These are phyloP conservation scores for Listronotus bonariensis DNA, from an alignment of 1,140 invertebrate genomes.

Conservation along the genomic window DNA sequence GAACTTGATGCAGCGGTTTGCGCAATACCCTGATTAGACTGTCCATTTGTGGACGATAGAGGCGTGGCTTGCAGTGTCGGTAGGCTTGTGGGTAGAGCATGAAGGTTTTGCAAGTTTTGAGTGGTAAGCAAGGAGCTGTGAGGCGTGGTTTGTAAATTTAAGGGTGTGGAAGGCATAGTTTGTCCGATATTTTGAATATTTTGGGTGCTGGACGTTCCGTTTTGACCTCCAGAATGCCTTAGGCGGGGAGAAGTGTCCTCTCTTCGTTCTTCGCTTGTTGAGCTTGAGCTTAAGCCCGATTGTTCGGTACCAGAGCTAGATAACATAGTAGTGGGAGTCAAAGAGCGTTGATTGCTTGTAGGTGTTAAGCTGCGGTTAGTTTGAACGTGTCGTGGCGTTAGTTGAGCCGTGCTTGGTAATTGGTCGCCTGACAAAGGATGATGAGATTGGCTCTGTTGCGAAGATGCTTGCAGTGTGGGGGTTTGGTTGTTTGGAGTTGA, in stretches of 20 bases:
- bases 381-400: constrained; percentile 28
- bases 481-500: constrained; percentile 20
- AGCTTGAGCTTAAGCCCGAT: constrained; percentile 18
- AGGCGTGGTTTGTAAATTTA: constrained; percentile 25
- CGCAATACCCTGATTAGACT: constrained; percentile 12
- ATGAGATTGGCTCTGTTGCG: constrained; percentile 11
- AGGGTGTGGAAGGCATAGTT: constrained; percentile 3
- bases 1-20: constrained; percentile 24
- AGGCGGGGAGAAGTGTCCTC: constrained; percentile 10
- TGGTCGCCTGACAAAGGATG: too few species aligned
- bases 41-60: constrained; percentile 5
- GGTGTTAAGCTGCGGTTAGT: constrained; percentile 19
- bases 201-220: constrained; percentile 6
- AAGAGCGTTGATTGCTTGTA: constrained; percentile 20
- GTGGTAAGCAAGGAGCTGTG: constrained; percentile 16
- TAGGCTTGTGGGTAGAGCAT: constrained; percentile 8
- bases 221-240: constrained; percentile 1
- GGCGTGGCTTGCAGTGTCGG: constrained; percentile 17
- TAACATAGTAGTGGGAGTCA: constrained; percentile 25
- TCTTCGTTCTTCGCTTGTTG: constrained; percentile 10
- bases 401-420: constrained; percentile 3
- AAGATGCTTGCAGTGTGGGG: neutral
- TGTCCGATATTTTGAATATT: constrained; percentile 17
- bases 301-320: constrained; percentile 31
- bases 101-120: constrained; percentile 14